Evolutionary conservation across 2,888 invertebrate genomes (phyloP).

Genomic region (Nomada fucata): DNA sequence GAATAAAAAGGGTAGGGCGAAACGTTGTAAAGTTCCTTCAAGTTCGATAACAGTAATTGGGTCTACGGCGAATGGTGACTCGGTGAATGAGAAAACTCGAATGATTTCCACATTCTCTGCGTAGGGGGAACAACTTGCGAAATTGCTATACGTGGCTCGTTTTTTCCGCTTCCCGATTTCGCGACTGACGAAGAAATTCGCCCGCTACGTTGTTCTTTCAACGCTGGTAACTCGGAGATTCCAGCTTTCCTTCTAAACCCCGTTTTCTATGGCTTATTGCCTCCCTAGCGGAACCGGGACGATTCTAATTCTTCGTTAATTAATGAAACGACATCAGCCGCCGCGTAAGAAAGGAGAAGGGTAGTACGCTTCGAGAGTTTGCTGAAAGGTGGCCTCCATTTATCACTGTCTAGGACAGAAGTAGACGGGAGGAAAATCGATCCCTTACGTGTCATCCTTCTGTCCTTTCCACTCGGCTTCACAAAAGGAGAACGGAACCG

Average conservation of each 20-base stretch:
- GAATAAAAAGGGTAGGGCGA: not conserved
- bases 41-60: not conserved
- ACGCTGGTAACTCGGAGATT: constrained; percentile 35
- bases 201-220: not conserved
- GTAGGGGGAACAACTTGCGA: not conserved
- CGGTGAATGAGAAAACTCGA: not conserved
- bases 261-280: constrained; percentile 41
- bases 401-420: constrained; percentile 83
- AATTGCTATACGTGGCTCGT: no score
- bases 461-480: constrained; percentile 65
- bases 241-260: constrained; percentile 7
- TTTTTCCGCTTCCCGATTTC: not conserved
- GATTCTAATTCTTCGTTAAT: constrained; percentile 79
- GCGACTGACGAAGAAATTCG: not conserved
- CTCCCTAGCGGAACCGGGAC: constrained; percentile 31
- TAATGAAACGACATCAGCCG: constrained; percentile 75
- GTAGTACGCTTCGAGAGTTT: constrained; percentile 75
- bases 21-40: not conserved
- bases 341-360: constrained; percentile 75
- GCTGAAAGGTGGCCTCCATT: constrained; percentile 80
- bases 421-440: constrained; percentile 82
- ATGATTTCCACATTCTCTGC: not conserved
- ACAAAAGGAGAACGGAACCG: constrained; percentile 36
- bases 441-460: constrained; percentile 76
- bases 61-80: not conserved